Evolutionary conservation across 2,797 vertebrate genomes (phyloP), one percentile per base, ranked within the genome.

Genomic region (Zenarchopterus dispar): DNA sequence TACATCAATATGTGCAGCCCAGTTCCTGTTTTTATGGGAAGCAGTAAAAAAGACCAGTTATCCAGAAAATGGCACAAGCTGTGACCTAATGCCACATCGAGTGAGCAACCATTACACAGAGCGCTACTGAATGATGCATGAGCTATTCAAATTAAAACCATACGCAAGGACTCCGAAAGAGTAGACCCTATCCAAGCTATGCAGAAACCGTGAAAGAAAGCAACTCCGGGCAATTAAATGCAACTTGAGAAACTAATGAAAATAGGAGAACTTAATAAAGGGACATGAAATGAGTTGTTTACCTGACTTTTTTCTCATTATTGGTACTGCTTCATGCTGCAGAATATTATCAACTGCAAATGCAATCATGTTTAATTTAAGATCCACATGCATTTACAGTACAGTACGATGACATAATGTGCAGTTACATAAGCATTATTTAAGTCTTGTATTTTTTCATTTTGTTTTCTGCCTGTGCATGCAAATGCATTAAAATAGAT

Each of bases 11-110:
- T 69, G 58, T 53, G 69, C 4, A 26, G 43, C 45, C 69, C 54
- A 58, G 70, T 77, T 80, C 46, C 62, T 73, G 39, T 56, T 86
- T 90, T 86, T 82, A 88, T 80, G 60, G 49, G 46, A 67, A 43
- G 64, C 71, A 36, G 64, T 85, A 84, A 87, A 85, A 57, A 73
- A 70, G 28, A 5, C n/a, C 28, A 72, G 59, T 70, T 75, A 70
- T 72, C 51, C 75, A 77, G 52, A 84, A 86, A 85, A 82, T 59
- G 77, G 60, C 72, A 80, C 75, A 80, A 63, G 64, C 73, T 84
- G 77, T 77, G 87, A 79, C 70, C 52, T 79, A 81, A 87, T 77
- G 63, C 77, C 75, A 72, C 73, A 84, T 82, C 52, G 57, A 67
- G 69, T 54, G 57, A 76, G 72, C 65, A 75, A 66, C 75, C 60